Conservation (phyloP, 2,888 invertebrate species). For the Athalia circularis region DNA sequence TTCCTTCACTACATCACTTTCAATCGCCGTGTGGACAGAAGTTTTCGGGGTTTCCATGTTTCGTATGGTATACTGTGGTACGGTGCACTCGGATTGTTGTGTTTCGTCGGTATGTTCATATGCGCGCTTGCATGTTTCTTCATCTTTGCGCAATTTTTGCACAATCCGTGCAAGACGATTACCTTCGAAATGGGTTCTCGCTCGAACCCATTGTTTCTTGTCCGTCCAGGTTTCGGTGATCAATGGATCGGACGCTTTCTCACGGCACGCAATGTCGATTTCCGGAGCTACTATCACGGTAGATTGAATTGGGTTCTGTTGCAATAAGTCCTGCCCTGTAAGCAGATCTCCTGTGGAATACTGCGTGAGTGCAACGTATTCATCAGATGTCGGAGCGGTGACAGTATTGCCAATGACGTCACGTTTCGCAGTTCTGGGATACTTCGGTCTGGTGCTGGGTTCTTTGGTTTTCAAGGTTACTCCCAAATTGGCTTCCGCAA, state of each 20-base stretch:
- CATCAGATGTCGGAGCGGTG: no score
- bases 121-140: not conserved
- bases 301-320: not conserved
- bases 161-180: not conserved
- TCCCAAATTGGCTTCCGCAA: not conserved
- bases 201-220: not conserved
- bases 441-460: not conserved
- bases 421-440: not conserved
- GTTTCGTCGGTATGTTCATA: not conserved
- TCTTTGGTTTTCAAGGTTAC: not conserved
- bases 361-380: not conserved
- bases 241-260: not conserved
- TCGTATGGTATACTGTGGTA: conserved; percentile 9
- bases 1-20: not conserved
- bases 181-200: not conserved
- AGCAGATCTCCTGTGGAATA: not conserved
- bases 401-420: no score
- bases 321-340: not conserved
- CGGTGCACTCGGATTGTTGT: conserved; percentile 29
- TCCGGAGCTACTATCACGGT: not conserved
- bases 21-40: not conserved
- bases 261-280: not conserved
- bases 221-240: not conserved
- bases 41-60: not conserved
- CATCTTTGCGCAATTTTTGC: not conserved